Conservation (phyloP, 2,888 invertebrate species). For the Oscheius sp. region DNA sequence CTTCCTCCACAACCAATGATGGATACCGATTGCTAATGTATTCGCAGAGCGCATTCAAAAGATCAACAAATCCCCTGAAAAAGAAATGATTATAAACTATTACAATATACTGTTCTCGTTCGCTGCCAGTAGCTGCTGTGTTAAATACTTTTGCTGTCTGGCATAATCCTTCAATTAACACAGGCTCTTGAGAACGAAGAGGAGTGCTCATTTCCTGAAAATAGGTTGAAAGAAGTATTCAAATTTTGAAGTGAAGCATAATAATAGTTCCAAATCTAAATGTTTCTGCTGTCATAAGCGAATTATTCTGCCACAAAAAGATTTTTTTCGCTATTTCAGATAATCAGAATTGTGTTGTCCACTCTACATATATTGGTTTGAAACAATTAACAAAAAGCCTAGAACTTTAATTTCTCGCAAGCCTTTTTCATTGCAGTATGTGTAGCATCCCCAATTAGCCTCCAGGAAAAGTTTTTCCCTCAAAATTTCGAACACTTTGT, state of each 20-base stretch:
- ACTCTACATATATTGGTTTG: too few relatives aligned
- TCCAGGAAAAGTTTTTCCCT: too few relatives aligned
- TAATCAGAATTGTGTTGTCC: too few relatives aligned
- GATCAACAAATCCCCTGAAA: conserved; percentile 14
- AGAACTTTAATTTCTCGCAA: too few relatives aligned
- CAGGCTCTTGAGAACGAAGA: conserved; percentile 11
- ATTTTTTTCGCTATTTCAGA: too few relatives aligned
- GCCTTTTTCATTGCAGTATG: too few relatives aligned
- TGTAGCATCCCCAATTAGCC: too few relatives aligned
- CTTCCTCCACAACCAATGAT: conserved; percentile 6
- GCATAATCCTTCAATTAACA: conserved; percentile 3
- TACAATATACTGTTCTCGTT: background rate
- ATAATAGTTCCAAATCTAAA: too few relatives aligned
- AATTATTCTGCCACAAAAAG: too few relatives aligned
- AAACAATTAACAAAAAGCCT: too few relatives aligned
- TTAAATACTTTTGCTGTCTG: background rate
- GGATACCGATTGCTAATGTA: conserved; percentile 18
- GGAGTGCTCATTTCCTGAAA: background rate
- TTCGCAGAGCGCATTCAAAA: conserved; percentile 11
- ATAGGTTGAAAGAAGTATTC: background rate
- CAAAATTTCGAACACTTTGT: too few relatives aligned
- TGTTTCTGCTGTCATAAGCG: too few relatives aligned
- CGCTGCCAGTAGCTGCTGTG: background rate
- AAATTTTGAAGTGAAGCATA: background rate
- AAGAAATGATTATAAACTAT: background rate